A percentile compares a stretch with the other conserved stretches of the same genome.
Conservation (phyloP, 2,797 vertebrate genomes). For the Podarcis lilfordi region DNA sequence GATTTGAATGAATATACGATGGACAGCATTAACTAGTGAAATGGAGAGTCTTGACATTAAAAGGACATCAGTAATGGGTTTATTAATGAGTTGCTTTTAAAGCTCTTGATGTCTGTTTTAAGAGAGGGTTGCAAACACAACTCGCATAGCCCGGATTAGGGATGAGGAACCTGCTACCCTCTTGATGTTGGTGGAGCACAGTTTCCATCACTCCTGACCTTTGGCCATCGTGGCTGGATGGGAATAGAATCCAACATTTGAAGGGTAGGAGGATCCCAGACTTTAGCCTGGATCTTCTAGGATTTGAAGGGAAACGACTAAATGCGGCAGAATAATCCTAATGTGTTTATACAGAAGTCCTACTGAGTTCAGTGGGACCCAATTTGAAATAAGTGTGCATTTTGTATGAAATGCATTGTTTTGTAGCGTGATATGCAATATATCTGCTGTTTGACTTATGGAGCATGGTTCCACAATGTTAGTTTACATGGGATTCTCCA, state of each 20-base stretch:
- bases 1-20: not conserved
- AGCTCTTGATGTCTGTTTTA: not conserved
- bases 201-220: not conserved
- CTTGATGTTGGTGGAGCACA: not conserved
- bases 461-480: conserved; percentile 53
- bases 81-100: not conserved
- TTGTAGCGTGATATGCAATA: conserved; percentile 12
- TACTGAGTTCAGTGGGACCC: not conserved
- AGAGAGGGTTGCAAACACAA: not conserved
- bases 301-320: not conserved
- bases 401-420: conserved; percentile 29
- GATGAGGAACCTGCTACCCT: too few relatives aligned
- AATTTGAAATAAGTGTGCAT: not conserved
- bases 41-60: not conserved
- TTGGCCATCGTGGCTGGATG: not conserved
- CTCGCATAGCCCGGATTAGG: not conserved
- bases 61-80: too few relatives aligned
- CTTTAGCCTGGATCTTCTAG: not conserved
- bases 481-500: conserved; percentile 82
- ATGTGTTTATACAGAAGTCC: not conserved
- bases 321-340: not conserved
- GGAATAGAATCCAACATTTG: not conserved
- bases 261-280: not conserved
- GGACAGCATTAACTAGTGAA: not conserved
- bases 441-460: not conserved